These are phyloP conservation scores for Oscheius onirici DNA, from an alignment of 2,888 invertebrate genomes.

Conservation along the genomic window DNA sequence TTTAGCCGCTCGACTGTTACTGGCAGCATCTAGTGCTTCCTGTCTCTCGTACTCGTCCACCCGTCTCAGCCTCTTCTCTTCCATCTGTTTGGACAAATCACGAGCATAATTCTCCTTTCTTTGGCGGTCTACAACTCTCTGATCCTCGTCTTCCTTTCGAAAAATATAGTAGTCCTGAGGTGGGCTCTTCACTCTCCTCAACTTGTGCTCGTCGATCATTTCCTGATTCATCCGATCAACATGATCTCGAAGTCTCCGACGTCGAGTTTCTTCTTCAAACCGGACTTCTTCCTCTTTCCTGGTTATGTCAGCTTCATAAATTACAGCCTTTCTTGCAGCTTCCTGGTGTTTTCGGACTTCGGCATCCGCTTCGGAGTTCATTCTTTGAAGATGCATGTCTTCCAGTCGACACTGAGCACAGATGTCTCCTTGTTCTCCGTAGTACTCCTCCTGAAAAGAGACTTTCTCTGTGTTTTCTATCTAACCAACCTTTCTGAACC, in stretches of 20 bases:
- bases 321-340: conserved; percentile 39
- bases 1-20: conserved; percentile 50
- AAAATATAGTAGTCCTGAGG: conserved; percentile 50
- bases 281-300: conserved; percentile 37
- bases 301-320: conserved; percentile 38
- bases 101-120: conserved; percentile 43
- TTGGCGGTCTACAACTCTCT: conserved; percentile 14
- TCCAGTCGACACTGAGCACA: conserved; percentile 58
- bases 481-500: neutral
- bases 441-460: conserved; percentile 1
- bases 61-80: conserved; percentile 42
- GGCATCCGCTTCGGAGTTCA: conserved; percentile 32
- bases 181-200: conserved; percentile 44
- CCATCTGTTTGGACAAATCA: conserved; percentile 49
- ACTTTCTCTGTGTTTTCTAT: neutral
- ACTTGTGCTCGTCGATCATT: conserved; percentile 41
- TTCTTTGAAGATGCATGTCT: conserved; percentile 48
- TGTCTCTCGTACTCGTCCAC: conserved; percentile 45
- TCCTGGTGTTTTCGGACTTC: conserved; percentile 44
- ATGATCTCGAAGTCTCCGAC: conserved; percentile 44
- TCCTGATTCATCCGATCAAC: conserved; percentile 57
- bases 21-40: conserved; percentile 50
- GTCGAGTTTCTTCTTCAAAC: conserved; percentile 34
- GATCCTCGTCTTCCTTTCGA: conserved; percentile 41
- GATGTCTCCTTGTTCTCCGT: conserved; percentile 41